Conservation (phyloP, 2,888 invertebrate species). For the Leptinotarsa peninsularis region DNA sequence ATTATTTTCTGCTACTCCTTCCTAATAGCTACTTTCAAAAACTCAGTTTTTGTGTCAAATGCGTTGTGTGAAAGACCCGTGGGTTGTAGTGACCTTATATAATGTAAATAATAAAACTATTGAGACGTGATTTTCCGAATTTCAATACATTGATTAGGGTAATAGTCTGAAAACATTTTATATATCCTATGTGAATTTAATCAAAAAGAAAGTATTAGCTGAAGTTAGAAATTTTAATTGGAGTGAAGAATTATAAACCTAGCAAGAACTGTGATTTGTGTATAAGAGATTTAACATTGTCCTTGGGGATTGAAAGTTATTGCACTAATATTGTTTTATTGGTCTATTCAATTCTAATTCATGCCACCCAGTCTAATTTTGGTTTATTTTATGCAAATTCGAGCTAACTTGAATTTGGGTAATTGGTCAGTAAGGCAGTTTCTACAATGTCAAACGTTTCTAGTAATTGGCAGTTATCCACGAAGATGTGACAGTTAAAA, state of each 20-base stretch:
- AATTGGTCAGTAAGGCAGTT: too few species aligned
- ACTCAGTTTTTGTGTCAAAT: background rate
- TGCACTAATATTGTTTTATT: background rate
- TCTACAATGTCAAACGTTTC: too few species aligned
- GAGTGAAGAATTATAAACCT: background rate
- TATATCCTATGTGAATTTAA: background rate
- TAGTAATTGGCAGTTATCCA: too few species aligned
- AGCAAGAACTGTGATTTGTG: slow-evolving; percentile 18
- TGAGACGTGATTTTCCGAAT: background rate
- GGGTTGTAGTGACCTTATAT: background rate
- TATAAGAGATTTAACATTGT: slow-evolving; percentile 7
- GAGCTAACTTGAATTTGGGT: too few species aligned
- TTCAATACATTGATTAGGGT: background rate
- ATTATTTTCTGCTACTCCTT: too few species aligned
- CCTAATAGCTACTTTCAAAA: too few species aligned
- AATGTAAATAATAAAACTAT: background rate
- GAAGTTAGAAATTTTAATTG: background rate
- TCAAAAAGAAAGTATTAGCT: background rate
- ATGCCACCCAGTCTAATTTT: background rate
- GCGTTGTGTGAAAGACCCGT: background rate
- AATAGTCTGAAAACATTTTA: background rate
- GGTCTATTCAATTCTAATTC: background rate
- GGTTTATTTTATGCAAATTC: background rate
- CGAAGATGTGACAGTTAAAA: too few species aligned
- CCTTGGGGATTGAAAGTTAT: background rate